These are phyloP conservation scores for Eudemis profundana DNA, from an alignment of 2,888 invertebrate genomes.

Conservation along the genomic window DNA sequence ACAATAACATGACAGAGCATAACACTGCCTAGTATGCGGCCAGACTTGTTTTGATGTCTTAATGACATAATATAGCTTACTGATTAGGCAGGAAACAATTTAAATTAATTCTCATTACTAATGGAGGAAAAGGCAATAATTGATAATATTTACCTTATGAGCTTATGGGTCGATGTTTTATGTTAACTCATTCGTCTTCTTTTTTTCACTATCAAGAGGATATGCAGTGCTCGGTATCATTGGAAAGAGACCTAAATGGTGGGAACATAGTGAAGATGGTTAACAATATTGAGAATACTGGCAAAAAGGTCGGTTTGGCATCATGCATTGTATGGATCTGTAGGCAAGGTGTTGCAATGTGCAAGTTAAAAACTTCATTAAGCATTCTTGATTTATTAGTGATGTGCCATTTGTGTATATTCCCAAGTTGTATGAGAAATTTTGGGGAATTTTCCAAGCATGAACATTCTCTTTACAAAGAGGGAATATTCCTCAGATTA, in stretches of 20 bases:
- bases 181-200: conserved; percentile 52
- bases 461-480: too few species aligned
- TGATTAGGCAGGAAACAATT: conserved; percentile 32
- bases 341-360: conserved; percentile 60
- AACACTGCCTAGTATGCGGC: conserved; percentile 2
- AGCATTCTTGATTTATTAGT: conserved; percentile 16
- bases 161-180: conserved; percentile 21
- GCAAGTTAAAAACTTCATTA: conserved; percentile 13
- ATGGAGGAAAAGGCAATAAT: conserved; percentile 27
- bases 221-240: conserved; percentile 81
- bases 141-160: conserved; percentile 21
- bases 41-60: conserved; percentile 10
- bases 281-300: conserved; percentile 79
- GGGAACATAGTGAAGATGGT: conserved; percentile 78
- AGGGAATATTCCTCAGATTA: too few species aligned
- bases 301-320: conserved; percentile 76
- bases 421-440: too few species aligned
- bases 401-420: too few species aligned
- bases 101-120: conserved; percentile 27
- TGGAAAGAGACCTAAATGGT: conserved; percentile 74
- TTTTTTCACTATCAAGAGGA: conserved; percentile 77
- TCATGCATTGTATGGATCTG: conserved; percentile 57
- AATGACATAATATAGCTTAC: conserved; percentile 3
- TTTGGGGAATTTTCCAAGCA: too few species aligned
- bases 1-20: conserved; percentile 20